Percentiles rank a stretch among this genome's conserved stretches.
Conservation (phyloP, 2,113 vertebrate genomes). For the Megatriorchis doriae region DNA sequence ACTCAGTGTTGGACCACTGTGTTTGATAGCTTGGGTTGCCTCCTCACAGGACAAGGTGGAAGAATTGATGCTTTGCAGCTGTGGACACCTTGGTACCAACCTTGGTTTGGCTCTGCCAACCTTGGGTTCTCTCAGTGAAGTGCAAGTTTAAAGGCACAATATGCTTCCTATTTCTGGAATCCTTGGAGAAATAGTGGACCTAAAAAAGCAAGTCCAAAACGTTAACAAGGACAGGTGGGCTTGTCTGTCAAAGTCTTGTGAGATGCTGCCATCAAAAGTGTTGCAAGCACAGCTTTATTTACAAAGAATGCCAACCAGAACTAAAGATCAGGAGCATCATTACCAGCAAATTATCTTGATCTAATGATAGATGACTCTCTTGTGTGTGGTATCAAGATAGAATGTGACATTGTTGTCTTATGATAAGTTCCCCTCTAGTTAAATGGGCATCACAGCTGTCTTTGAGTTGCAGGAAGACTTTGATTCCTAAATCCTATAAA, state of each 20-base stretch:
- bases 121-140: not conserved
- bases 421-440: not conserved
- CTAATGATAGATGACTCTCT: not conserved
- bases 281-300: not conserved
- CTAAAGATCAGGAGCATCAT: not conserved
- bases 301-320: not conserved
- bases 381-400: not conserved
- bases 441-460: slow-evolving; percentile 9
- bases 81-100: not conserved
- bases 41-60: not conserved
- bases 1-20: not conserved
- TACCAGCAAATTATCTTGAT: not conserved
- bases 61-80: not conserved
- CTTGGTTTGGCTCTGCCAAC: not conserved
- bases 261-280: not conserved
- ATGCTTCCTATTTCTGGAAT: not conserved
- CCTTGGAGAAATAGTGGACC: not conserved
- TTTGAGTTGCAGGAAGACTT: slow-evolving; percentile 31
- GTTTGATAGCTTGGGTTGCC: not conserved
- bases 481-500: slow-evolving; percentile 57
- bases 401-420: slow-evolving; percentile 4
- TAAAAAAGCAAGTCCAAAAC: not conserved
- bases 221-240: not conserved
- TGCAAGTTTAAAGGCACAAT: not conserved
- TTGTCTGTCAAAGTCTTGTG: not conserved